These are phyloP conservation scores for Drosophila antonietae DNA, from an alignment of 2,888 invertebrate genomes.

Conservation along the genomic window DNA sequence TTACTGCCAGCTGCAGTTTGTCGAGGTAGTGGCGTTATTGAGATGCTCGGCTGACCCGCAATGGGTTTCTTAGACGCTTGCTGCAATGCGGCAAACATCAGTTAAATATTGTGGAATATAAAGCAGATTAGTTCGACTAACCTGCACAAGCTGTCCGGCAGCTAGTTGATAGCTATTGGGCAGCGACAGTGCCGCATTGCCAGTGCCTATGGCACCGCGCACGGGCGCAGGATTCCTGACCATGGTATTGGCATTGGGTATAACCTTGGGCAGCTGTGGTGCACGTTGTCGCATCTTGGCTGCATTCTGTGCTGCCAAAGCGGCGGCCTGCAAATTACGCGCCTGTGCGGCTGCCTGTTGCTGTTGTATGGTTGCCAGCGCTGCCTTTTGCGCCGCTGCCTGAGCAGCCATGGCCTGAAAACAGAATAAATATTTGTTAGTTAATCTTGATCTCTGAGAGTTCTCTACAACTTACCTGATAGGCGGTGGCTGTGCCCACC, in stretches of 20 bases:
- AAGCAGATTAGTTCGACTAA: slow-evolving; percentile 33
- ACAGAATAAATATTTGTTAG: neutral
- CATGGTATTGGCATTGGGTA: slow-evolving; percentile 67
- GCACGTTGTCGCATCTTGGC: slow-evolving; percentile 82
- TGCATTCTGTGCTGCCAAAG: slow-evolving; percentile 82
- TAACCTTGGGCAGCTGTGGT: slow-evolving; percentile 73
- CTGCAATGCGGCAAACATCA: slow-evolving; percentile 13
- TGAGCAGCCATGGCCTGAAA: slow-evolving; percentile 85
- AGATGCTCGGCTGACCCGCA: slow-evolving; percentile 91
- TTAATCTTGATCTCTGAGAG: too few species aligned
- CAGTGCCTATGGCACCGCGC: slow-evolving; percentile 76
- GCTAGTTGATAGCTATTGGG: slow-evolving; percentile 84
- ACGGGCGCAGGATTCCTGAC: slow-evolving; percentile 77
- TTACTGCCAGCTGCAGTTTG: slow-evolving; percentile 87
- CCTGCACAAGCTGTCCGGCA: slow-evolving; percentile 83
- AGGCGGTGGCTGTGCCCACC: slow-evolving; percentile 85
- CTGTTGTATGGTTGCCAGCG: slow-evolving; percentile 83
- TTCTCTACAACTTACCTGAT: slow-evolving; percentile 77
- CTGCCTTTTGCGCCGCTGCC: slow-evolving; percentile 84
- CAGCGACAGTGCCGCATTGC: slow-evolving; percentile 81
- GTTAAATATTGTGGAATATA: neutral
- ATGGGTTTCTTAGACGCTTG: slow-evolving; percentile 80
- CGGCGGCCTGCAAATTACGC: slow-evolving; percentile 82
- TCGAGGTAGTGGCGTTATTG: slow-evolving; percentile 94
- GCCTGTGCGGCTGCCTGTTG: slow-evolving; percentile 82